phyloP scores from a whole-genome alignment of 2,113 vertebrate genomes.

The Lagopus leucura region DNA sequence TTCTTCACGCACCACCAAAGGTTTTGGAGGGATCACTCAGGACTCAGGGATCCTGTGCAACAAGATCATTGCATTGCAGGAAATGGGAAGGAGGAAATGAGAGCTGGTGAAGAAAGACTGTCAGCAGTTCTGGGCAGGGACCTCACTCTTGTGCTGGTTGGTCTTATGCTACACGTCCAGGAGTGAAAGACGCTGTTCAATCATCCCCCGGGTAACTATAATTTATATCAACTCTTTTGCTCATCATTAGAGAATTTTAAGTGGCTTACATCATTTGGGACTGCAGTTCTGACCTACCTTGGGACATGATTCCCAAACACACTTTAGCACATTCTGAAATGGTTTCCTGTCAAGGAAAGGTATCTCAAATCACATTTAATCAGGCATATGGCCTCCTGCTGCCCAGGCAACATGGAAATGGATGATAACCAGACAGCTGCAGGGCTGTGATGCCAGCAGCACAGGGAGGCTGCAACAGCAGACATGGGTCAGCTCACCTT shows the following conservation, averaged over 20 bases:
- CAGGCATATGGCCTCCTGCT: not conserved
- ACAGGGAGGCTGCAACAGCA: not conserved
- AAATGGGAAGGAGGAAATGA: not conserved
- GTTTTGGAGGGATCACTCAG: not conserved
- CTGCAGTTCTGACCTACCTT: not conserved
- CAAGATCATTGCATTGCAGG: not conserved
- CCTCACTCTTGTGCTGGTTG: accelerated
- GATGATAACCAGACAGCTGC: not conserved
- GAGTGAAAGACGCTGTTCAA: not conserved
- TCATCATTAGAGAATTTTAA: not conserved
- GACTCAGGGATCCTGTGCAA: not conserved
- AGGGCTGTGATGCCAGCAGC: not conserved
- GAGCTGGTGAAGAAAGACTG: not conserved
- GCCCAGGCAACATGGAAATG: not conserved
- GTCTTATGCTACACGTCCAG: not conserved
- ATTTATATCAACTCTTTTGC: not conserved
- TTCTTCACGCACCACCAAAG: not conserved
- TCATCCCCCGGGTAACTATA: not conserved
- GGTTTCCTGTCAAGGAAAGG: not conserved
- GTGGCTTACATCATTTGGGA: not conserved
- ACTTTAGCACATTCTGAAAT: not conserved
- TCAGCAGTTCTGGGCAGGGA: not conserved
- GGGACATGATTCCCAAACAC: not conserved
- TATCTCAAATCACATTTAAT: not conserved
- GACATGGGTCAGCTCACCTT: not conserved